Percentiles rank a stretch among this genome's conserved stretches.
Evolutionary conservation across 2,797 vertebrate genomes (phyloP).

Genomic region (Ceryle rudis): DNA sequence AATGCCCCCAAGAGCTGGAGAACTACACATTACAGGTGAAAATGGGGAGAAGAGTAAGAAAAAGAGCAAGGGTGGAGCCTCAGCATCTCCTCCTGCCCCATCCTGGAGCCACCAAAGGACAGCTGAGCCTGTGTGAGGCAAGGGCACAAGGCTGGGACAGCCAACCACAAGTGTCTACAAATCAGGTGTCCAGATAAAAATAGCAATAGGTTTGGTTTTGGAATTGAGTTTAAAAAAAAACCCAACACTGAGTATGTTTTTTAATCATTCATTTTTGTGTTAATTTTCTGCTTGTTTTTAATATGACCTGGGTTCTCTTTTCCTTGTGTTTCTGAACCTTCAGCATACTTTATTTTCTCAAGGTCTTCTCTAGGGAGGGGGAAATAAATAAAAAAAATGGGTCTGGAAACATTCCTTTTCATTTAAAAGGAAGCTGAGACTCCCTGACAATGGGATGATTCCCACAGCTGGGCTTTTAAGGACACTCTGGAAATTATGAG

Average conservation of each 20-base stretch:
- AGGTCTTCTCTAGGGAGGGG: background rate
- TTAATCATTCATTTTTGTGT: background rate
- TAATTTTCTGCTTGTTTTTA: background rate
- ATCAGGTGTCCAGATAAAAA: background rate
- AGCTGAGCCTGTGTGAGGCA: background rate
- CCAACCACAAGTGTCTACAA: background rate
- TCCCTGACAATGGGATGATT: conserved; percentile 35
- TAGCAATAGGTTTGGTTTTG: background rate
- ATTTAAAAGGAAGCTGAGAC: background rate
- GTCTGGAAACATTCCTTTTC: background rate
- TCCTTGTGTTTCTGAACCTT: background rate
- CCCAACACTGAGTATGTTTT: background rate
- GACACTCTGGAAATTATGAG: conserved; percentile 37
- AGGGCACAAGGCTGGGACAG: background rate
- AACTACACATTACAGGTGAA: background rate
- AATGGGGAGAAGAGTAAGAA: background rate
- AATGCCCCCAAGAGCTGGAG: background rate
- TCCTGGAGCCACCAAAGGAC: background rate
- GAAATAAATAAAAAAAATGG: no score
- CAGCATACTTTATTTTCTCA: background rate
- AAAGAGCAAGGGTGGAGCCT: background rate
- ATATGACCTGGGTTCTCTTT: background rate
- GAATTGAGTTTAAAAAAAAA: background rate
- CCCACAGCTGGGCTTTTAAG: conserved; percentile 54
- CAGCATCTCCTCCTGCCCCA: background rate